Conservation (phyloP, 2,888 invertebrate genomes). For the Pharmacophagus antenor region DNA sequence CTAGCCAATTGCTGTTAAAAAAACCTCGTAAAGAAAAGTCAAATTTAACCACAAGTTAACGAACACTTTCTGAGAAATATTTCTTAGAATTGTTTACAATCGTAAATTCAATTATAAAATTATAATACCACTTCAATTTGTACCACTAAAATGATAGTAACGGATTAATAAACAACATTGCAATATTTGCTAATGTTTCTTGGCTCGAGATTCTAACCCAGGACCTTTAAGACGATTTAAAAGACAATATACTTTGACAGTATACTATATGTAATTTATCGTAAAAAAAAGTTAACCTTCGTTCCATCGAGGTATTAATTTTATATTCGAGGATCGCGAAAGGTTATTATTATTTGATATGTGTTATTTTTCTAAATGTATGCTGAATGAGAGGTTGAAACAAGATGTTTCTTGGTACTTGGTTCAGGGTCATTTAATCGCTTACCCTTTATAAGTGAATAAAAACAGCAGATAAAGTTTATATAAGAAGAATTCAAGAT, state of each 20-base stretch:
- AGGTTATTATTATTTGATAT: slow-evolving; percentile 26
- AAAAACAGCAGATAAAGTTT: neutral
- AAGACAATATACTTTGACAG: neutral
- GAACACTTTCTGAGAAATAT: too few relatives aligned
- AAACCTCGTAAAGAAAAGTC: too few relatives aligned
- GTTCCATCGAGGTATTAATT: slow-evolving; percentile 5
- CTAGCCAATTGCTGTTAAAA: too few relatives aligned
- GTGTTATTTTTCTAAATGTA: slow-evolving; percentile 26
- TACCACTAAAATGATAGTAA: too few relatives aligned
- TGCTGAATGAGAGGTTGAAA: slow-evolving; percentile 11
- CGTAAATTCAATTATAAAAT: too few relatives aligned
- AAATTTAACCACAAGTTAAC: too few relatives aligned
- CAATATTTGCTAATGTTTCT: neutral
- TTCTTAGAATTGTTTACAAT: too few relatives aligned
- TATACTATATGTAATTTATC: slow-evolving; percentile 1
- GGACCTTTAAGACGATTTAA: neutral
- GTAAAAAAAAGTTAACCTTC: slow-evolving; percentile 13
- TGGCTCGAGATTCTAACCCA: too few relatives aligned
- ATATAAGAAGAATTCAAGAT: neutral
- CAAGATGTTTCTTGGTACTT: slow-evolving; percentile 14
- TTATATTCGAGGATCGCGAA: slow-evolving; percentile 11
- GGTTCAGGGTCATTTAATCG: slow-evolving; percentile 10
- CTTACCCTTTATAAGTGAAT: slow-evolving; percentile 25
- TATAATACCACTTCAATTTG: too few relatives aligned
- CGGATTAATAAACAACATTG: too few relatives aligned